A percentile compares a stretch with the other conserved stretches of the same genome.
Conservation (phyloP, 2,888 invertebrate species). For the Drosophila prostipennis region DNA sequence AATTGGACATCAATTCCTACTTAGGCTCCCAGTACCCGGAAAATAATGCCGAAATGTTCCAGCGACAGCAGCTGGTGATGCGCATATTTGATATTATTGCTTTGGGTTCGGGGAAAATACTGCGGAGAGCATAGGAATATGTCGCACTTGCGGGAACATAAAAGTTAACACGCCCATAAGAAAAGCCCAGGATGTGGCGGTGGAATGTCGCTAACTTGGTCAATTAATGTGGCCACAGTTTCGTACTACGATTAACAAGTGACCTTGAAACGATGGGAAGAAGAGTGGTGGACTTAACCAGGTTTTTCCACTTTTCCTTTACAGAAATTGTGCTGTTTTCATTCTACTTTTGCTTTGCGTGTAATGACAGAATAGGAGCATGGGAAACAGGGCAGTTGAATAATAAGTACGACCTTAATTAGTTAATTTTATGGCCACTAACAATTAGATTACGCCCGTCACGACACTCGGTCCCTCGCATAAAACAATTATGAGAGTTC, state of each 20-base stretch:
- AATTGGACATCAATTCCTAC: conserved; percentile 74
- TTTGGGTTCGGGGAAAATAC: background rate
- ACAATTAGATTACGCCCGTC: conserved; percentile 73
- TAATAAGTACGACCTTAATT: conserved; percentile 74
- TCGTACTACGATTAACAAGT: conserved; percentile 28
- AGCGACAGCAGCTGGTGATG: conserved; percentile 70
- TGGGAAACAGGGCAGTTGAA: conserved; percentile 55
- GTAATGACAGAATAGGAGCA: conserved; percentile 42
- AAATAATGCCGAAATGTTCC: conserved; percentile 57
- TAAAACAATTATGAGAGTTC: conserved; percentile 32
- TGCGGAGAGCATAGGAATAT: conserved; percentile 38
- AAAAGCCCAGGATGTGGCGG: conserved; percentile 35
- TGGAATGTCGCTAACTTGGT: conserved; percentile 29
- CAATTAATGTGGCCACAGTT: conserved; percentile 57
- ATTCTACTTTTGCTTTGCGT: conserved; percentile 22
- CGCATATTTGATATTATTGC: conserved; percentile 71
- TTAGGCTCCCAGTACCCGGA: conserved; percentile 58
- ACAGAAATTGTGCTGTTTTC: conserved; percentile 13
- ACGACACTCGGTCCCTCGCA: conserved; percentile 48
- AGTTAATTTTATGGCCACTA: conserved; percentile 74
- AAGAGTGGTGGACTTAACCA: conserved; percentile 9
- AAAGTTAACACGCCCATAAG: conserved; percentile 68
- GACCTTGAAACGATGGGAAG: conserved; percentile 46
- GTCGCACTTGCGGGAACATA: conserved; percentile 57
- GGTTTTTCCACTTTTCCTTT: conserved; percentile 14